Evolutionary conservation across 2,888 invertebrate species (phyloP), one percentile per base, ranked within the genome.

Genomic region (Carabus problematicus): DNA sequence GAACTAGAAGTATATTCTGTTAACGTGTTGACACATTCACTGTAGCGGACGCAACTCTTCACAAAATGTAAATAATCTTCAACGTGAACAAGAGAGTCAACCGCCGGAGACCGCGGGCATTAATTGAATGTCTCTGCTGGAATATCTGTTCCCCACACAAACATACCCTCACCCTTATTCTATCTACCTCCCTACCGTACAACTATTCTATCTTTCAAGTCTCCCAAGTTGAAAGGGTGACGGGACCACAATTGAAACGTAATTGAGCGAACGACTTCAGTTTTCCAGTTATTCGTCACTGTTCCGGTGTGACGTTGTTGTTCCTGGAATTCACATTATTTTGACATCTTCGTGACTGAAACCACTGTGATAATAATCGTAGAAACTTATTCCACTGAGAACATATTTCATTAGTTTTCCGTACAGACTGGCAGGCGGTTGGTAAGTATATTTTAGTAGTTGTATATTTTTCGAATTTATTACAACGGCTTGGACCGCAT

Each of bases 231-330:
- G 49, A 66, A 49, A 47, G 66, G 58, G 66, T 49, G 66, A 39
- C 59, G 58, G 59, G 40, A 66, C 66, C 58, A 66, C 66, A 66
- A 66, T 66, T 66, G 66, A 66, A 66, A 66, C 41, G 58, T 66
- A 66, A 66, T 66, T 66, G 66, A 66, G 66, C 66, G 66, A 40
- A 59, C 59, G 59, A 56, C 47, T 66, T 66, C 56, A 66, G 66
- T 66, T 66, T 66, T 66, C 58, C 66, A 49, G 58, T 42, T 18
- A 40, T 63, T 63, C 54, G 40, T 18, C 40, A n/a, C 12, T 29
- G 16, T 55, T 52, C 18, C 18, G 14, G 56, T 54, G 64, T 55
- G 49, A 40, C 19, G 56, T 39, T 43, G 45, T 14, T 42, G 16
- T 40, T 45, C 45, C n/a, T 19, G 47, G 62, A 7, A 62, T 49